Evolutionary conservation across 2,797 vertebrate species (phyloP).

Genomic region (Paratrypauchen microcephalus): DNA sequence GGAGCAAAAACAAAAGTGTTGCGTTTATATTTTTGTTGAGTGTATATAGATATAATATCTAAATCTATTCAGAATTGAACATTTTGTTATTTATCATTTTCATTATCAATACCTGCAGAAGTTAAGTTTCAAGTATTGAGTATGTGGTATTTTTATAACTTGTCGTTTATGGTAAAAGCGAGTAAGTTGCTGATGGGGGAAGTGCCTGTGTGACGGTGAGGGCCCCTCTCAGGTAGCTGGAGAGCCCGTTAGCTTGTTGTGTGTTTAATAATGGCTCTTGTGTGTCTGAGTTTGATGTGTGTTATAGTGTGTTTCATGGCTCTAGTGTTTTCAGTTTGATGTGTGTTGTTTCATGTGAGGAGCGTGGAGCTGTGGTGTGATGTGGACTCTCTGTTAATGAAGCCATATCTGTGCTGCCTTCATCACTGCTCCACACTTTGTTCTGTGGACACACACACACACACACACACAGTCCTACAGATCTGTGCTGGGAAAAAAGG

Average conservation of each 20-base stretch:
- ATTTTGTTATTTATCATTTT: too few relatives aligned
- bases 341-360: slow-evolving; percentile 78
- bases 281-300: slow-evolving; percentile 79
- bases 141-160: too few relatives aligned
- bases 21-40: too few relatives aligned
- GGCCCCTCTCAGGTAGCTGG: slow-evolving; percentile 8
- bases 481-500: not conserved
- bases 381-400: slow-evolving; percentile 81
- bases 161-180: too few relatives aligned
- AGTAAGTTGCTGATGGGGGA: not conserved
- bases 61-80: too few relatives aligned
- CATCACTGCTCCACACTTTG: slow-evolving; percentile 73
- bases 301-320: slow-evolving; percentile 73
- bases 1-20: too few relatives aligned
- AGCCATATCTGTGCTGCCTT: slow-evolving; percentile 76
- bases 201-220: slow-evolving; percentile 5
- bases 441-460: slow-evolving; percentile 51
- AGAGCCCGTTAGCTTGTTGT: slow-evolving; percentile 49
- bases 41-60: too few relatives aligned
- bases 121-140: too few relatives aligned
- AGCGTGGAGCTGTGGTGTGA: slow-evolving; percentile 75
- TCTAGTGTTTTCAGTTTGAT: slow-evolving; percentile 77
- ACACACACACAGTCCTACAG: slow-evolving; percentile 14
- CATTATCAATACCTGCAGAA: too few relatives aligned
- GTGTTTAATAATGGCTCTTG: slow-evolving; percentile 80